Evolutionary conservation across 2,888 invertebrate genomes (phyloP).

Genomic region (Panopea generosa): DNA sequence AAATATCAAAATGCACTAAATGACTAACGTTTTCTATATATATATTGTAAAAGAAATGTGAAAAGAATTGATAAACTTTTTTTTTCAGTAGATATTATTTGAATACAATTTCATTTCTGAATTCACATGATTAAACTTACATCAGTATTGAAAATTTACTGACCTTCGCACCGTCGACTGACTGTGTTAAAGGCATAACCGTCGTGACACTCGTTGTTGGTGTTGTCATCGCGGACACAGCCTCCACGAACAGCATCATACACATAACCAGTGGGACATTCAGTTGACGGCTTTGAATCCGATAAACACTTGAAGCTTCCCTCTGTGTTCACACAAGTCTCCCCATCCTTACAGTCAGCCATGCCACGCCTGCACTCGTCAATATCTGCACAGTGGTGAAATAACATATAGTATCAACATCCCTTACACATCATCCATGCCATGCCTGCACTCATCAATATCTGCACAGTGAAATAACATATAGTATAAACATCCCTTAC

Average conservation of each 20-base stretch:
- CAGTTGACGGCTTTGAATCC: too few species aligned
- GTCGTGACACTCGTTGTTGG: conserved; percentile 74
- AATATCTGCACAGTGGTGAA: conserved; percentile 87
- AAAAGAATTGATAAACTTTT: too few species aligned
- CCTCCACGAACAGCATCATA: conserved; percentile 7
- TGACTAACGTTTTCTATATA: too few species aligned
- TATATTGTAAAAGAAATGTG: too few species aligned
- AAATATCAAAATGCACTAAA: too few species aligned
- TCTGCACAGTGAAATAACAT: too few species aligned
- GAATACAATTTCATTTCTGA: too few species aligned
- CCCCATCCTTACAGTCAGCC: conserved; percentile 86
- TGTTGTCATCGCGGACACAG: conserved; percentile 71
- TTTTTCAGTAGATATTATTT: too few species aligned
- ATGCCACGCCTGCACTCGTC: conserved; percentile 89
- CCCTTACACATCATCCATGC: conserved; percentile 77
- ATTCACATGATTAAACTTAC: too few species aligned
- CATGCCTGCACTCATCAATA: conserved; percentile 90
- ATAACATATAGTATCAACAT: too few species aligned
- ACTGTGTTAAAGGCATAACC: conserved; percentile 85
- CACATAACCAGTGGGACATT: conserved; percentile 11
- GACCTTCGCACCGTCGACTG: conserved; percentile 81
- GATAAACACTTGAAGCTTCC: conserved; percentile 94
- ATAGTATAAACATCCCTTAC: too few species aligned
- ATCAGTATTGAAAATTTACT: too few species aligned
- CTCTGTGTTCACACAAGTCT: conserved; percentile 94